Conservation (phyloP, 2,797 vertebrate species). For the Diglossa cyanea region DNA sequence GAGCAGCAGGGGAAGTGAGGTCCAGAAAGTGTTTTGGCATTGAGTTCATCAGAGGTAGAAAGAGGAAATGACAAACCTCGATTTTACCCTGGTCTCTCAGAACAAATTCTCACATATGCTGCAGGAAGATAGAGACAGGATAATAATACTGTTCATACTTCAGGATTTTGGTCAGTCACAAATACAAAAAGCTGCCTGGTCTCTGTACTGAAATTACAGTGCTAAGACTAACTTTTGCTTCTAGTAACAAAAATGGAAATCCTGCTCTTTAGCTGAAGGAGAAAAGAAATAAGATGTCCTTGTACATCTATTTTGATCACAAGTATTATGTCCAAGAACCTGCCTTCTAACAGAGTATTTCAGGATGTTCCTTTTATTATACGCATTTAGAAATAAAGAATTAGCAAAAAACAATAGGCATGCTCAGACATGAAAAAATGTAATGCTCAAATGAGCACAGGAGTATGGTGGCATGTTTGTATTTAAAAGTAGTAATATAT, state of each 20-base stretch:
- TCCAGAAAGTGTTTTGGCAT: not conserved
- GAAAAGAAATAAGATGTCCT: not conserved
- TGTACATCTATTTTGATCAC: not conserved
- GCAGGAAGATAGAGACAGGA: not conserved
- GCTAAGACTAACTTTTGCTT: not conserved
- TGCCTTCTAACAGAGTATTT: not conserved
- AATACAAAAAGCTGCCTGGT: not conserved
- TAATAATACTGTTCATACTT: not conserved
- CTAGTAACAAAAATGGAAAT: not conserved
- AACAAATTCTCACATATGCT: not conserved
- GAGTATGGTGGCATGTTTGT: not conserved
- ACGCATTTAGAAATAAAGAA: not conserved
- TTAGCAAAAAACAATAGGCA: not conserved
- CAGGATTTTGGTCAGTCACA: not conserved
- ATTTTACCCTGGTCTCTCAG: not conserved
- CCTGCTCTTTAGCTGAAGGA: not conserved
- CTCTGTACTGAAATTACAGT: not conserved
- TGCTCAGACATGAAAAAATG: not conserved
- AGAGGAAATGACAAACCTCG: not conserved
- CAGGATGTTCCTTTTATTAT: not conserved
- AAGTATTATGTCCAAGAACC: not conserved
- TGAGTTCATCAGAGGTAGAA: not conserved
- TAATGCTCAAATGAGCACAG: not conserved
- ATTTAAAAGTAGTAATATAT: not conserved
- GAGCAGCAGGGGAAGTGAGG: not conserved